Evolutionary conservation across 2,797 vertebrate genomes (phyloP).

Genomic region (Mastacembelus armatus): DNA sequence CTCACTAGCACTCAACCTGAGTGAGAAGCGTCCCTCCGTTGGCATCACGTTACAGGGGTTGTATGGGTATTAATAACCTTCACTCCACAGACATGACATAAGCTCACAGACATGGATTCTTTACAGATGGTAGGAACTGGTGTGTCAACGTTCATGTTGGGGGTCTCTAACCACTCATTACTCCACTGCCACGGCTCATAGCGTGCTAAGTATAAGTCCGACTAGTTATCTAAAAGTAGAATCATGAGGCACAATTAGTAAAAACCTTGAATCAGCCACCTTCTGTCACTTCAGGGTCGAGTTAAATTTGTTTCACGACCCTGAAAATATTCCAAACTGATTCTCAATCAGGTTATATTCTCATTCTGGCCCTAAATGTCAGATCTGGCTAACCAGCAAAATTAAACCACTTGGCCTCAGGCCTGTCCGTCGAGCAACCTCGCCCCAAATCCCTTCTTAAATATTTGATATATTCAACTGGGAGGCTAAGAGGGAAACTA

Average conservation of each 20-base stretch:
- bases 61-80: constrained; percentile 72
- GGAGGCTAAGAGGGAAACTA: constrained; percentile 49
- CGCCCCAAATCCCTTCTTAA: constrained; percentile 55
- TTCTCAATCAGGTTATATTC: constrained; percentile 33
- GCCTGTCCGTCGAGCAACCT: constrained; percentile 56
- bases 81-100: constrained; percentile 62
- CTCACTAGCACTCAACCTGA: constrained; percentile 40
- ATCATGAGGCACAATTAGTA: constrained; percentile 13
- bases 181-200: constrained; percentile 31
- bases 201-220: constrained; percentile 40
- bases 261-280: constrained; percentile 21
- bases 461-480: constrained; percentile 65
- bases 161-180: constrained; percentile 44
- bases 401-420: constrained; percentile 49
- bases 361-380: constrained; percentile 47
- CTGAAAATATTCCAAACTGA: constrained; percentile 23
- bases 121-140: constrained; percentile 55
- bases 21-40: constrained; percentile 32
- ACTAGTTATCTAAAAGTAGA: constrained; percentile 55
- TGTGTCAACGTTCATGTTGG: constrained; percentile 53
- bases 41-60: constrained; percentile 63
- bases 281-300: constrained; percentile 18
- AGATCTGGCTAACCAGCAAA: constrained; percentile 35
- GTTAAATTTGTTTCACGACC: constrained; percentile 40
- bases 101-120: constrained; percentile 49